Percentiles rank a stretch among this genome's conserved stretches.
These are phyloP conservation scores for Drosophila kepulauana DNA, from an alignment of 1,140 invertebrate species.

Conservation along the genomic window DNA sequence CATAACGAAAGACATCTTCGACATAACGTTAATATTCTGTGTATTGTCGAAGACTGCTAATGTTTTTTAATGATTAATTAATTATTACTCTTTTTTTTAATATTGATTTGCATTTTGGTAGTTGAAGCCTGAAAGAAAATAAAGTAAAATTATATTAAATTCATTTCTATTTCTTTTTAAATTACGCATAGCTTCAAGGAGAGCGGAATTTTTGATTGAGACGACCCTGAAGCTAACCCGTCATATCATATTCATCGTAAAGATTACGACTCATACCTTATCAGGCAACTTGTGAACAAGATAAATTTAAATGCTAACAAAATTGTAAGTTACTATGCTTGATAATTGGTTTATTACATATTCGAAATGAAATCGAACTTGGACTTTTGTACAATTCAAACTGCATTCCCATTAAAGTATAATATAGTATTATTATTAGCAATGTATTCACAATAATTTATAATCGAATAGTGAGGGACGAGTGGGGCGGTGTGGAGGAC, in stretches of 20 bases:
- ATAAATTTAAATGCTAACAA: slow-evolving; percentile 26
- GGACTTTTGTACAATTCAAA: slow-evolving; percentile 44
- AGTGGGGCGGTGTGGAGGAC: not conserved
- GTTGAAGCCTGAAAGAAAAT: slow-evolving; percentile 56
- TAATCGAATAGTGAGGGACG: slow-evolving; percentile 19
- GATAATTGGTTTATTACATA: slow-evolving; percentile 73
- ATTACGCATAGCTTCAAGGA: slow-evolving; percentile 52
- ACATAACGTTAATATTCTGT: slow-evolving; percentile 19
- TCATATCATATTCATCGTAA: slow-evolving; percentile 28
- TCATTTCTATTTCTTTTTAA: slow-evolving; percentile 9
- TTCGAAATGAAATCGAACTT: slow-evolving; percentile 38
- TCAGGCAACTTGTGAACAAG: slow-evolving; percentile 18
- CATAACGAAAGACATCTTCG: slow-evolving; percentile 40
- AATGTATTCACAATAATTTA: slow-evolving; percentile 61
- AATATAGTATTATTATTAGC: slow-evolving; percentile 29
- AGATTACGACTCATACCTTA: slow-evolving; percentile 56
- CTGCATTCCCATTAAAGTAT: slow-evolving; percentile 49
- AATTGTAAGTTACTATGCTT: slow-evolving; percentile 46
- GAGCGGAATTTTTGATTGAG: slow-evolving; percentile 61
- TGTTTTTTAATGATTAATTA: slow-evolving; percentile 24
- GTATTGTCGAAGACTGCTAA: slow-evolving; percentile 39
- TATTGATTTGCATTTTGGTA: slow-evolving; percentile 61
- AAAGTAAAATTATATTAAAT: slow-evolving; percentile 60
- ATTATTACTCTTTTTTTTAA: slow-evolving; percentile 38
- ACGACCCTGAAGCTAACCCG: not conserved